Evolutionary conservation across 2,888 invertebrate species (phyloP).

Genomic region (Hymenopus coronatus): DNA sequence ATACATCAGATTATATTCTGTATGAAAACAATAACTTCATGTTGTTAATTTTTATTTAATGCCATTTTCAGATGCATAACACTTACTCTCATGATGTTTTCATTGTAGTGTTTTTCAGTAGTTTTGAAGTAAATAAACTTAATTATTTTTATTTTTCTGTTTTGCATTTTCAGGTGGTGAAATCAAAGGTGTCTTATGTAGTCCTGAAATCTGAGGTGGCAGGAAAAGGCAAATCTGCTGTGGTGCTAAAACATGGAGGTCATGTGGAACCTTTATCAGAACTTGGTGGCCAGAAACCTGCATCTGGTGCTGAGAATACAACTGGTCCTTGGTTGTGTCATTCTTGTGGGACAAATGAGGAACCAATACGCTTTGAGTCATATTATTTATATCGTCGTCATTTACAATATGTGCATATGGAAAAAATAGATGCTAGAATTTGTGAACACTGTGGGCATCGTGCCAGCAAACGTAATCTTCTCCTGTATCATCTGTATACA

Average conservation of each 20-base stretch:
- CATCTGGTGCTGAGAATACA: constrained; percentile 41
- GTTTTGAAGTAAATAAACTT: too few relatives aligned
- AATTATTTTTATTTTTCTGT: too few relatives aligned
- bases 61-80: too few relatives aligned
- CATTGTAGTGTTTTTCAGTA: too few relatives aligned
- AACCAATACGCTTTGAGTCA: constrained; percentile 68
- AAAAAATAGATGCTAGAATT: constrained; percentile 70
- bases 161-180: constrained; percentile 41
- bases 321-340: constrained; percentile 77
- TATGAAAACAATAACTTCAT: too few relatives aligned
- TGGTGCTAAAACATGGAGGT: constrained; percentile 24
- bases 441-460: constrained; percentile 85
- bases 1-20: too few relatives aligned
- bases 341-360: constrained; percentile 67
- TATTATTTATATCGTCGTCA: constrained; percentile 79
- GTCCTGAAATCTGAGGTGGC: constrained; percentile 49
- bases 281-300: constrained; percentile 33
- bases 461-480: constrained; percentile 67
- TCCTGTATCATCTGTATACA: constrained; percentile 74
- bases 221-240: constrained; percentile 36
- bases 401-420: constrained; percentile 66
- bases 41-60: too few relatives aligned
- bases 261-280: constrained; percentile 25
- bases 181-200: constrained; percentile 51
- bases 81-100: too few relatives aligned